Evolutionary conservation across 2,797 vertebrate species (phyloP).

Genomic region (Acanthurus lineatus): DNA sequence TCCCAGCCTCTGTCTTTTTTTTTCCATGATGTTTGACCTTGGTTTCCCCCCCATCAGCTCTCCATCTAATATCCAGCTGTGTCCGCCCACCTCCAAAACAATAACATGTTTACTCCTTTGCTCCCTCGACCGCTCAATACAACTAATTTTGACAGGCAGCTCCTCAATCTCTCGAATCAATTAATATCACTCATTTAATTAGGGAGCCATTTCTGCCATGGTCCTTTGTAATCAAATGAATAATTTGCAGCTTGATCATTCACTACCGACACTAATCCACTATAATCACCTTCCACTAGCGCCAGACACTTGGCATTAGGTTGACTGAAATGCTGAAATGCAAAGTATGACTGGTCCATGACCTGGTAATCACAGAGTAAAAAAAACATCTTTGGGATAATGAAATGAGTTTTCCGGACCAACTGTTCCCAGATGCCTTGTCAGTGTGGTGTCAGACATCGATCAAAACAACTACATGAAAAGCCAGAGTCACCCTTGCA

Average conservation of each 20-base stretch:
- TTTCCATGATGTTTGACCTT: constrained; percentile 74
- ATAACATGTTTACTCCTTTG: constrained; percentile 82
- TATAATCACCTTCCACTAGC: constrained; percentile 77
- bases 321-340: constrained; percentile 77
- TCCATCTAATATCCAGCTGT: constrained; percentile 69
- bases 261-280: constrained; percentile 82
- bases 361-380: constrained; percentile 55
- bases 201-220: constrained; percentile 79
- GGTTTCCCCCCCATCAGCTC: constrained; percentile 44
- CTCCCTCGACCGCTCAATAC: constrained; percentile 61
- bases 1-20: constrained; percentile 31
- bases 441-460: constrained; percentile 46
- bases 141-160: constrained; percentile 85
- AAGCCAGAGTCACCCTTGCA: constrained; percentile 32
- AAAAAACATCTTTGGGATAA: constrained; percentile 47
- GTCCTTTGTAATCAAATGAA: constrained; percentile 86
- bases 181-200: constrained; percentile 86
- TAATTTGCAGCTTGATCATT: constrained; percentile 85
- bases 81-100: constrained; percentile 72
- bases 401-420: constrained; percentile 52
- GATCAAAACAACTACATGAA: constrained; percentile 45
- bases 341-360: constrained; percentile 65
- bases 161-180: constrained; percentile 84
- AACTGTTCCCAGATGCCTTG: constrained; percentile 44
- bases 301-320: constrained; percentile 77